These are phyloP conservation scores for Nowickia ferox DNA, from an alignment of 2,888 invertebrate genomes.

Conservation along the genomic window DNA sequence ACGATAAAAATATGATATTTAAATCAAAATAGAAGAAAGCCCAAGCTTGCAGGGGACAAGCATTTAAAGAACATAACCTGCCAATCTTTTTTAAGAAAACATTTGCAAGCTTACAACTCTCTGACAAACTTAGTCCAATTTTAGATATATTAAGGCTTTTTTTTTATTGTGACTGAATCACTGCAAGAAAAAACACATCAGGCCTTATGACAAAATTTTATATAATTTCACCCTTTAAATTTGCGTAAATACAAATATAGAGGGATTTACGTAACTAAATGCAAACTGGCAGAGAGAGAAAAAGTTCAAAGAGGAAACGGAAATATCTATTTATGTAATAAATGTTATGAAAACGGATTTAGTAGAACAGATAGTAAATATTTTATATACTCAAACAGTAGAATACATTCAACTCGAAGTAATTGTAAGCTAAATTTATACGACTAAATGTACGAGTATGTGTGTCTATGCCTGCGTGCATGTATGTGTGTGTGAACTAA, in stretches of 20 bases:
- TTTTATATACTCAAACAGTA: neutral
- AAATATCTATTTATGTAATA: conserved; percentile 56
- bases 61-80: no score
- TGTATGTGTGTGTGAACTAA: neutral
- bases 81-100: no score
- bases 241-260: neutral
- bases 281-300: neutral
- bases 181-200: neutral
- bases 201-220: no score
- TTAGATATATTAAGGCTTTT: no score
- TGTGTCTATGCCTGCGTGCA: neutral
- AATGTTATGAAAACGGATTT: conserved; percentile 43
- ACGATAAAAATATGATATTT: no score
- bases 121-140: no score
- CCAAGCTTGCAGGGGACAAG: no score
- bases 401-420: neutral
- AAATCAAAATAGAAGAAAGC: no score
- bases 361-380: neutral
- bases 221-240: neutral
- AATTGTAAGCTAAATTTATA: neutral
- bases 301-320: conserved; percentile 52
- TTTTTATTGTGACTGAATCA: no score
- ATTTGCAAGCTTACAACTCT: no score
- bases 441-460: neutral
- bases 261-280: neutral